Evolutionary conservation across 2,888 invertebrate species (phyloP), one percentile per base, ranked within the genome.

Genomic region (Polydrusus cervinus): DNA sequence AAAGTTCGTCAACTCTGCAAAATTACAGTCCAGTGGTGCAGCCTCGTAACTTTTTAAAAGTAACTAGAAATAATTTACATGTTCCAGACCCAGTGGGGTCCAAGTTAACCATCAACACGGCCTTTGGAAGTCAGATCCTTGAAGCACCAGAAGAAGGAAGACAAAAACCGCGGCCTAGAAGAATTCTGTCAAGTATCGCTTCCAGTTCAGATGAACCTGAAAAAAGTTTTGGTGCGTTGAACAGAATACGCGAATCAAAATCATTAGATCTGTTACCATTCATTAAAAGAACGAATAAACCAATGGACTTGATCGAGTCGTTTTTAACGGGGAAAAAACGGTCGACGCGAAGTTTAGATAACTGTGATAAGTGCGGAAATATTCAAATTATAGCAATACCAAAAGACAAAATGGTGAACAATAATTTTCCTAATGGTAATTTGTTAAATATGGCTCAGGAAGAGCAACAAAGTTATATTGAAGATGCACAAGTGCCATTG

Each of bases 221-320:
- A 64, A 84, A 82, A 71, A 86, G 86, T 74, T 83, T 85, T 68
- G 81, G 83, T 16, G 82, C 83, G 73, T 76, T 86, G 38, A 85
- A 85, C 71, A 85, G 82, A 78, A 87, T 92, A 76, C 88, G 92
- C 20, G 92, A 92, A 82, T 91, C 92, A 0, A 90, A 90, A 77
- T 93, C 93, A 0, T 85, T 93, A 75, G 93, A 93, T 83, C 90
- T 90, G 2, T 88, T 93, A 82, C 92, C 92, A 8, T 77, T 84
- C 55, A 72, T 78, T 79, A 81, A 18, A 75, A 60, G 34, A 53
- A 8, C 67, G 9, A 74, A 68, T 40, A 68, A 51, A 55, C 68
- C 78, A 3, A 40, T 74, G 9, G 81, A 81, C 34, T 70, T 81
- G 43, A 71, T 82, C 5, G 80, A 80, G 16, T 76, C 72, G 53